Base-by-base conservation (phyloP, 1,140 invertebrate species). In the Carposina sasakii region DNA sequence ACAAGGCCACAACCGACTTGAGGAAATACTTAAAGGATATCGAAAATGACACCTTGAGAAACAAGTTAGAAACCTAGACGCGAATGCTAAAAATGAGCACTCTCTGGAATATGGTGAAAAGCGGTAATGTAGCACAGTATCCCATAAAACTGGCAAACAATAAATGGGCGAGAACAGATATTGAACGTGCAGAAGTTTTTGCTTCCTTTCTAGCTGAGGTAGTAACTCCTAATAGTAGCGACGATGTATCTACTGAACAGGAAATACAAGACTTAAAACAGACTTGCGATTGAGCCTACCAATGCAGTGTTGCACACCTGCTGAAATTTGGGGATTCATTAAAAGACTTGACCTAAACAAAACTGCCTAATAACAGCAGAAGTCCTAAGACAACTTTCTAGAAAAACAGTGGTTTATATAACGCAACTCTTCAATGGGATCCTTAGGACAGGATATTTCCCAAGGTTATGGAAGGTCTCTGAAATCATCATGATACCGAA, bases 331-430 rank as follows among this genome's bases (percentile, higher is more conserved):
- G 1, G 42, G 30, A 46, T 56, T 12, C 17, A 9, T 0, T 15
- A 0, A 1, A 40, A 13, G 21, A 15, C 37, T 41, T 6, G 45
- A 48, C 1, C 40, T 41, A 2, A 49, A 49, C 3, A 22, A 48
- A 43, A 40, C 48, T 2, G 33, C 41, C 22, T 21, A 26, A 16
- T 48, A 40, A 28, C 34, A 48, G 12, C 34, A 48, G 40, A 48
- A 48, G 26, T 48, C 10, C 34, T 39, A 4, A 24, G 3, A 12
- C 16, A 48, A 19, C 24, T 48, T n/a, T 26, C 46, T 3, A 5
- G 46, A 10, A 48, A 48, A 30, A 36, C 34, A 28, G 17, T 39
- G 22, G 24, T 28, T 6, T 39, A 28, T n/a, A 12, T 48, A 0
- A 48, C 37, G 19, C 8, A 13, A 2, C 3, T 39, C 4, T 39